Evolutionary conservation across 2,888 invertebrate genomes (phyloP).

Genomic region (Latrodectus hesperus): DNA sequence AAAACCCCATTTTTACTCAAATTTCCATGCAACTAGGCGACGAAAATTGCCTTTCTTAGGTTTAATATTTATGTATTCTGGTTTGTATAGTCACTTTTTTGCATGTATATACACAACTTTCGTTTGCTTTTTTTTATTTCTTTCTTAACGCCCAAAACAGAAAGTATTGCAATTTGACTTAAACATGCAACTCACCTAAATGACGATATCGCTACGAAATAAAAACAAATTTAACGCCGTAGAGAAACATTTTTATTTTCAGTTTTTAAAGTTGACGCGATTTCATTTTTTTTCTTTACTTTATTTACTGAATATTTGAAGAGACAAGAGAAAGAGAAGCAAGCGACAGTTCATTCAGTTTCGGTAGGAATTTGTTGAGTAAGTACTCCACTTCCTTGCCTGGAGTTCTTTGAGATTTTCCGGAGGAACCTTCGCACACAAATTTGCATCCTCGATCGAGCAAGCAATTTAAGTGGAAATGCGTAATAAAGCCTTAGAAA

Average conservation of each 20-base stretch:
- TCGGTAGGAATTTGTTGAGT: background rate
- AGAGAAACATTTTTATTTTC: constrained; percentile 1
- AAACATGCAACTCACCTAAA: constrained; percentile 41
- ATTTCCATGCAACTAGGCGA: constrained; percentile 37
- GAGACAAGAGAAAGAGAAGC: background rate
- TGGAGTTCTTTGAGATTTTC: background rate
- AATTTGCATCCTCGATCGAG: constrained; percentile 30
- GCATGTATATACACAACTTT: constrained; percentile 3
- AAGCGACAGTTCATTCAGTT: background rate
- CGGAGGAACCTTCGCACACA: background rate
- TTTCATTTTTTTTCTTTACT: background rate
- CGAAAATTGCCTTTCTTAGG: constrained; percentile 29
- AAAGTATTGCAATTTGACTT: constrained; percentile 19
- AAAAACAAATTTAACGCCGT: background rate
- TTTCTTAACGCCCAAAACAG: background rate
- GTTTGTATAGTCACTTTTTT: background rate
- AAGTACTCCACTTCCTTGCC: background rate
- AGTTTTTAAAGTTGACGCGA: constrained; percentile 3
- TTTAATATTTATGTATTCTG: constrained; percentile 64
- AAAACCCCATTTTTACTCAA: constrained; percentile 45
- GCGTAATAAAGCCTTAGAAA: constrained; percentile 28
- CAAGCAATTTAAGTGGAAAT: constrained; percentile 24
- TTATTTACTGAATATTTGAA: background rate
- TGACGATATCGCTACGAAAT: constrained; percentile 18
- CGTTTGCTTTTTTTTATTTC: background rate